These are phyloP conservation scores for Dromaius novaehollandiae DNA, from an alignment of 2,113 vertebrate species.

Conservation along the genomic window DNA sequence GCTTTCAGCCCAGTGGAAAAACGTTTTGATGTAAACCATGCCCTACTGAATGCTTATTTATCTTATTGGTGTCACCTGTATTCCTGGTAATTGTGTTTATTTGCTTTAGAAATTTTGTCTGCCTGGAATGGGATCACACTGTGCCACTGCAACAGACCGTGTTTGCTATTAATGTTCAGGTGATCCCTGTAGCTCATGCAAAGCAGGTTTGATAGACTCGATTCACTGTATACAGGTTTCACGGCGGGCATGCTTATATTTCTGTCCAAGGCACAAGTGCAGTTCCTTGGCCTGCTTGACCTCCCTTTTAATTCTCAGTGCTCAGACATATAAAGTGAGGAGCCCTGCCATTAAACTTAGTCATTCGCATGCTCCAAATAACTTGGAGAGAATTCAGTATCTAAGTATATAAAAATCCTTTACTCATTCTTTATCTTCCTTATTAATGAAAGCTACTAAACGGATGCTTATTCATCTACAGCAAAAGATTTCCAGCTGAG, in stretches of 20 bases:
- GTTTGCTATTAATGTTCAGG: fast-evolving
- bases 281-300: neutral
- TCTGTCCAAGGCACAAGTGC: neutral
- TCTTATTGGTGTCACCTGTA: neutral
- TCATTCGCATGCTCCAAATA: neutral
- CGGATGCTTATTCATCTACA: neutral
- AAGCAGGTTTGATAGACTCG: neutral
- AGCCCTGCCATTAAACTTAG: neutral
- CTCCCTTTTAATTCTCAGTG: neutral
- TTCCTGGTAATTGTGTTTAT: neutral
- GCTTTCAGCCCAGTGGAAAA: neutral
- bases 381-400: neutral
- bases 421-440: neutral
- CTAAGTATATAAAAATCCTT: neutral
- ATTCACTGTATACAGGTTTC: neutral
- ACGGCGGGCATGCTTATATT: neutral
- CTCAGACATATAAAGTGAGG: neutral
- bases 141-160: neutral
- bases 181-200: neutral
- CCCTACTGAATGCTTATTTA: neutral
- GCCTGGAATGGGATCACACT: neutral
- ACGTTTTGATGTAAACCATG: neutral
- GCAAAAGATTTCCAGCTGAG: neutral
- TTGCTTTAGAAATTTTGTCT: neutral
- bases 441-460: neutral